These are phyloP conservation scores for Hippoglossus stenolepis DNA, from an alignment of 2,113 vertebrate species.

Conservation along the genomic window DNA sequence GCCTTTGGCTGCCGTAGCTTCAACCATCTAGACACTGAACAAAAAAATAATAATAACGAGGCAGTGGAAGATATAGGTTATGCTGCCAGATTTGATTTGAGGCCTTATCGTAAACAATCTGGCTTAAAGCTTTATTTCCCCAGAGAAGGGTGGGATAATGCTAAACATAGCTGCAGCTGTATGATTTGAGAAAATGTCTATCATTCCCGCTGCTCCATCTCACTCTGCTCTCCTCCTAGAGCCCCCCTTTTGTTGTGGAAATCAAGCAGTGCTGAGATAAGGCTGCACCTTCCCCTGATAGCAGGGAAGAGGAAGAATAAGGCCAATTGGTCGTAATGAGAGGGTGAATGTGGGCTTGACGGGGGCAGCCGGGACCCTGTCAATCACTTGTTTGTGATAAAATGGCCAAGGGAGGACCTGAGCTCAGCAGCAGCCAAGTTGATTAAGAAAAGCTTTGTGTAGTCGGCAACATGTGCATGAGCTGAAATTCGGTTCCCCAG, in stretches of 20 bases:
- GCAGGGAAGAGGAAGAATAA: slow-evolving; percentile 80
- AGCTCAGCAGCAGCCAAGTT: slow-evolving; percentile 79
- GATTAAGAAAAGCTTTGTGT: slow-evolving; percentile 42
- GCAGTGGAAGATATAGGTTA: slow-evolving; percentile 30
- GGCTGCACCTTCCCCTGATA: slow-evolving; percentile 83
- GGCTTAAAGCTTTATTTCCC: slow-evolving; percentile 56
- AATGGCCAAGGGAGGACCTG: slow-evolving; percentile 61
- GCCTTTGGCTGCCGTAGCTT: slow-evolving; percentile 45
- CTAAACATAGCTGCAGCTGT: slow-evolving; percentile 58
- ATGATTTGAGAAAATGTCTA: slow-evolving; percentile 58
- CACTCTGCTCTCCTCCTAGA: slow-evolving; percentile 26
- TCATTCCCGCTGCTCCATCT: slow-evolving; percentile 54
- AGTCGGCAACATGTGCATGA: slow-evolving; percentile 40
- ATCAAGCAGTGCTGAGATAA: slow-evolving; percentile 80
- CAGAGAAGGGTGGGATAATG: slow-evolving; percentile 34
- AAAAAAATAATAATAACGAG: slow-evolving; percentile 21
- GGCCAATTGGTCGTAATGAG: slow-evolving; percentile 88
- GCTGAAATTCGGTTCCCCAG: slow-evolving; percentile 34
- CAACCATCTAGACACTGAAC: slow-evolving; percentile 18
- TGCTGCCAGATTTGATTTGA: slow-evolving; percentile 60
- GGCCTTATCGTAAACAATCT: slow-evolving; percentile 64
- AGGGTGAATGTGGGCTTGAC: slow-evolving; percentile 72
- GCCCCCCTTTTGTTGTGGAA: slow-evolving; percentile 73
- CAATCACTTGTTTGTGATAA: slow-evolving; percentile 82
- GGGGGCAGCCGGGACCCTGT: slow-evolving; percentile 83